Base-by-base conservation (phyloP, 2,888 invertebrate species). In the Leptinotarsa haldemani region DNA sequence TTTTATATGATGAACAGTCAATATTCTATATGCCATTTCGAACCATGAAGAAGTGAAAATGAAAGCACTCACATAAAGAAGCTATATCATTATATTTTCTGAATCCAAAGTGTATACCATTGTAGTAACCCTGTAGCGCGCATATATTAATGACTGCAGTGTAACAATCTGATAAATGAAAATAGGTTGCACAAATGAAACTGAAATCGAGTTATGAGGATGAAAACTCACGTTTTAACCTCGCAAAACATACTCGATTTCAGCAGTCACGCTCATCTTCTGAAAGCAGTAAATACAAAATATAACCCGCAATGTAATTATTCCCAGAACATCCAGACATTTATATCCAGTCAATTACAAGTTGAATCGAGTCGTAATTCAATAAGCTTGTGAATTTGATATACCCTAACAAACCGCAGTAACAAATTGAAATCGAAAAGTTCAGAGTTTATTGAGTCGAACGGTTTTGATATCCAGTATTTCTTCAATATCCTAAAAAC, bases 341-440 rank as follows among this genome's bases (percentile, higher is more conserved):
- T 67, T 67, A 53, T 67, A 53, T 67, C 53, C 30, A 68, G 22
- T 66, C 71, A 69, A 69, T 69, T 71, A 68, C 65, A 58, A 53
- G 47, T 48, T 53, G 61, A 74, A 74, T 71, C 30, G 40, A 48
- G 1, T 65, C 50, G 68, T 68, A 69, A 74, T 69, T 58, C 71
- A 65, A 74, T 74, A 69, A 74, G 66, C 65, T 52, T 20, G 67
- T 56, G 67, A 67, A 71, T 68, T 69, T 69, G 61, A 74, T 74
- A 74, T 68, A 71, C 67, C 65, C 56, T 71, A 66, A 46, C 66
- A 63, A 63, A 63, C 69, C 66, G 71, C 68, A 50, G 48, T 71
- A 65, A 30, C 66, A 70, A 73, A 70, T 70, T 70, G 74, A 70
- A 70, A 66, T 74, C 70, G 70, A 70, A 61, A 56, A 56, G 22